Evolutionary conservation across 2,888 invertebrate genomes (phyloP).

Genomic region (Oxytorus armatus): DNA sequence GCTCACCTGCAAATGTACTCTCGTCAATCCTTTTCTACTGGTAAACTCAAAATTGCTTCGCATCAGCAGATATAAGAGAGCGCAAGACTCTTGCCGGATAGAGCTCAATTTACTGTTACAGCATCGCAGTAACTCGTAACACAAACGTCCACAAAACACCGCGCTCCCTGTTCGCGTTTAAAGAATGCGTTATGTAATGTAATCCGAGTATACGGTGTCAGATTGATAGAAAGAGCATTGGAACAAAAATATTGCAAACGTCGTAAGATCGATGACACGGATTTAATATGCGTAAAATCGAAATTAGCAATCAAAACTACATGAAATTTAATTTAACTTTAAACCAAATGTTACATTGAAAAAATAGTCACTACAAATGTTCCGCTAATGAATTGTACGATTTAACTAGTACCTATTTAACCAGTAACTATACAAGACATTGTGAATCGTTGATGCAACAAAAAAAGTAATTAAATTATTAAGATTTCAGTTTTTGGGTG

Average conservation of each 20-base stretch:
- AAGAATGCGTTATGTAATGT: constrained; percentile 36
- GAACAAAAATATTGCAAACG: constrained; percentile 6
- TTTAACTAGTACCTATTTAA: no score
- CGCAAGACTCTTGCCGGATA: constrained; percentile 95
- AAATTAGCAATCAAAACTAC: no score
- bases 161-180: constrained; percentile 88
- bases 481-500: no score
- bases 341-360: no score
- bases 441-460: no score
- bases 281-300: no score
- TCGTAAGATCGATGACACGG: background rate
- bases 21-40: constrained; percentile 92
- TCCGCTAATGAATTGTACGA: no score
- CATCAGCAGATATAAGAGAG: constrained; percentile 96
- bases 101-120: constrained; percentile 94
- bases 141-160: constrained; percentile 91
- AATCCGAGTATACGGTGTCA: constrained; percentile 9
- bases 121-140: constrained; percentile 91
- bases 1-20: constrained; percentile 94
- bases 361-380: no score
- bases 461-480: no score
- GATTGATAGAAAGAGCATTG: constrained; percentile 7
- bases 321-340: no score
- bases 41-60: constrained; percentile 97
- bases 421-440: no score